These are phyloP conservation scores for Xenus cinereus DNA, from an alignment of 2,113 vertebrate genomes.

Conservation along the genomic window DNA sequence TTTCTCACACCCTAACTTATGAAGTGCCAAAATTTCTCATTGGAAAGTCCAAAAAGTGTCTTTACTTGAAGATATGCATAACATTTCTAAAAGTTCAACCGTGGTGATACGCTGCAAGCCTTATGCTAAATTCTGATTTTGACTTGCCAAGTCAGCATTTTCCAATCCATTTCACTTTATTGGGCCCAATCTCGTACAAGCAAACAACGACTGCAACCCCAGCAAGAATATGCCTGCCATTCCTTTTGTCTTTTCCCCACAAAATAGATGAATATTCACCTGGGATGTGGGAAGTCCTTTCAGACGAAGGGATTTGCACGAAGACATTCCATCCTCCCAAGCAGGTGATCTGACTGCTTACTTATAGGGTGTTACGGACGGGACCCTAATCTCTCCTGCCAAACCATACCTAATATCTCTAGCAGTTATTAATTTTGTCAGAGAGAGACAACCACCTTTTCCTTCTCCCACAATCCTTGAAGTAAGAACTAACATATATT, in stretches of 20 bases:
- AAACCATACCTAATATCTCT: not conserved
- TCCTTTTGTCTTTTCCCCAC: not conserved
- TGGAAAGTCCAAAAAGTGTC: not conserved
- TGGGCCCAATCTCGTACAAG: not conserved
- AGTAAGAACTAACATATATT: not conserved
- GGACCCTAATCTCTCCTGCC: not conserved
- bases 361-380: rapidly evolving
- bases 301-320: not conserved
- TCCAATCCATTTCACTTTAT: not conserved
- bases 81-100: not conserved
- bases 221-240: not conserved
- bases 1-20: not conserved
- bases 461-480: not conserved
- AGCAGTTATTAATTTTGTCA: not conserved
- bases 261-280: not conserved
- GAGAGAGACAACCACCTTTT: not conserved
- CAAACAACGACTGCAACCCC: not conserved
- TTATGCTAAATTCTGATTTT: not conserved
- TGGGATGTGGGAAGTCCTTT: not conserved
- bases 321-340: not conserved
- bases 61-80: not conserved
- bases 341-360: not conserved
- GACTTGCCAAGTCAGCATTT: not conserved
- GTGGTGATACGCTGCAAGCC: not conserved
- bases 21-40: not conserved